These are phyloP conservation scores for Steinernema feltiae DNA, from an alignment of 1,140 invertebrate species.

Conservation along the genomic window DNA sequence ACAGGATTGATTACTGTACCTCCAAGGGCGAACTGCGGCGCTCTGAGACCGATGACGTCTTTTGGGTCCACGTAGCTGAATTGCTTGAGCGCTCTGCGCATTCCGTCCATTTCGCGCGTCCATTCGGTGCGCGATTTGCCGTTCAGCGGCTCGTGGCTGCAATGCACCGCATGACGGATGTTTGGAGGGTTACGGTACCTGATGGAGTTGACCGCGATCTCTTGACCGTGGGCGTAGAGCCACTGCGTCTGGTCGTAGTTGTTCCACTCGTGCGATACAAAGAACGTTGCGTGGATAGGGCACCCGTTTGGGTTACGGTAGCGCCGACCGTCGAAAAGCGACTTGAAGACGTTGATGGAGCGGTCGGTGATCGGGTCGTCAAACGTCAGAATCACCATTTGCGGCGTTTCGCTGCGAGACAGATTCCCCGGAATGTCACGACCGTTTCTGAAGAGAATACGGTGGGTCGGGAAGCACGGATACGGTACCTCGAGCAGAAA, in stretches of 20 bases:
- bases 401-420: constrained; percentile 31
- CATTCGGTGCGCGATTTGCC: constrained; percentile 29
- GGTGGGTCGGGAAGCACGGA: not conserved
- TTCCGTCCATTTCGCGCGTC: constrained; percentile 46
- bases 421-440: constrained; percentile 41
- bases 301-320: constrained; percentile 66
- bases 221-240: constrained; percentile 85
- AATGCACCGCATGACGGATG: not conserved
- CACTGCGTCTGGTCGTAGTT: constrained; percentile 94
- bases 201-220: constrained; percentile 93
- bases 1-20: not conserved
- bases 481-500: constrained; percentile 43
- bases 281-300: constrained; percentile 91
- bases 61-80: constrained; percentile 44
- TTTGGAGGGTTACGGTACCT: constrained; percentile 68
- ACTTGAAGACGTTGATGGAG: constrained; percentile 48
- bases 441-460: constrained; percentile 31
- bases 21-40: constrained; percentile 32
- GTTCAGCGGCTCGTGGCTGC: constrained; percentile 24
- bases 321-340: constrained; percentile 45
- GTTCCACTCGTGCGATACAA: constrained; percentile 95
- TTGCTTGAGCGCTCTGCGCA: constrained; percentile 39
- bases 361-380: constrained; percentile 48
- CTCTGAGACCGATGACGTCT: constrained; percentile 40
- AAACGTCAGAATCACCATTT: constrained; percentile 52